A percentile compares a stretch with the other conserved stretches of the same genome.
Conservation (phyloP, 1,140 invertebrate species). For the Heliconius melpomene region DNA sequence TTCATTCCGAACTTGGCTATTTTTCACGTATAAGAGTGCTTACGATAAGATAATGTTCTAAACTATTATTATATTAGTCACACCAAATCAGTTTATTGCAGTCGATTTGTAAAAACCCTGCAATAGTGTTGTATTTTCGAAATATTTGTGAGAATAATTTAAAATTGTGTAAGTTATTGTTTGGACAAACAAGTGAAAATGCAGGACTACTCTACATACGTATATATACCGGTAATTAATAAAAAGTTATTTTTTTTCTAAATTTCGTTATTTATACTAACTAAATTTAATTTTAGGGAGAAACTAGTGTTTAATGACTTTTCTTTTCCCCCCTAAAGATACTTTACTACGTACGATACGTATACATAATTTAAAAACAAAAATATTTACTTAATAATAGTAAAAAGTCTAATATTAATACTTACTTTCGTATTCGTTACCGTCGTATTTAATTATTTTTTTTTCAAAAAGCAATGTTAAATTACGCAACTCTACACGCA, state of each 20-base stretch:
- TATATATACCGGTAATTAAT: conserved; percentile 18
- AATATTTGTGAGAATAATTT: not conserved
- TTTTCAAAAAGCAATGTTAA: not conserved
- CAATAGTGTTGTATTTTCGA: conserved; percentile 1
- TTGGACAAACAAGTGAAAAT: conserved; percentile 5
- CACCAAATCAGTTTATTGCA: conserved; percentile 26
- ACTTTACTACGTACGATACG: no score
- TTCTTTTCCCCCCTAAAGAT: no score
- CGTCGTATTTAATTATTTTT: no score
- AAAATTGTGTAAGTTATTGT: not conserved
- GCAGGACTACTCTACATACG: conserved; percentile 14
- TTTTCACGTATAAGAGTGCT: not conserved
- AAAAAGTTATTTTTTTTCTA: not conserved
- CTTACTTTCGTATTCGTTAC: no score
- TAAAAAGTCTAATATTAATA: no score
- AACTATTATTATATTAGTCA: conserved; percentile 24
- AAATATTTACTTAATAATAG: no score
- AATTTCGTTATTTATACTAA: no score
- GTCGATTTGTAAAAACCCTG: conserved; percentile 13
- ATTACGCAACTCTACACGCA: not conserved
- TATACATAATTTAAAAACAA: no score
- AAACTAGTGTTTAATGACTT: no score
- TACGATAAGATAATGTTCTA: conserved; percentile 27
- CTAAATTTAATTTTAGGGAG: no score
- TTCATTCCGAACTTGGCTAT: conserved; percentile 5